Evolutionary conservation across 2,888 invertebrate species (phyloP), one percentile per base, ranked within the genome.

Genomic region (Eulithis testata): DNA sequence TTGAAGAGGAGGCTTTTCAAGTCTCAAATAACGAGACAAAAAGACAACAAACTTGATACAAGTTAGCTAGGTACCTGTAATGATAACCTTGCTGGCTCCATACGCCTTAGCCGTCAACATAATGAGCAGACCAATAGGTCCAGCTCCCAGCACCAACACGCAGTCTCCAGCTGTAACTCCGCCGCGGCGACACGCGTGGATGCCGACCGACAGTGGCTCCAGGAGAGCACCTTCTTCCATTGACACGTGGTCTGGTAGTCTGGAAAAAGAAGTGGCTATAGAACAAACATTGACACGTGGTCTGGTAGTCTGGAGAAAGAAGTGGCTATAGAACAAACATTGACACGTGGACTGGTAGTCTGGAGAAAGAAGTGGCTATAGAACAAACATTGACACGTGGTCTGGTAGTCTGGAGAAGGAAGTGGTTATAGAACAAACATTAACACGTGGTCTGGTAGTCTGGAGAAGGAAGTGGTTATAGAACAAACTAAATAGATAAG

Each of bases 211-310:
- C 11, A 99, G 89, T 0, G 99, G 99, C 86, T 99, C 99, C 73
- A 99, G 88, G 0, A 99, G 84, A 0, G 99, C 99, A 1, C 98
- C 99, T 86, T 99, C 99, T 82, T 99, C 99, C 91, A 98, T 95
- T 0, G 95, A 94, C 52, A 99, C 96, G 88, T 98, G 95, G 77
- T 97, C 96, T 0, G 99, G 99, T 37, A 99, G 89, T 84, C 98
- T 98, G 78, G 0, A 21, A 1, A 21, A 21, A 21, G 21, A 1
- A 21, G 1, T 21, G 21, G 21, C 21, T 21, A 21, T 21, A 21
- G 21, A 21, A 21, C 21, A 21, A 21, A 21, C 21, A 98, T 95
- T 0, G 95, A 94, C 52, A 99, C 96, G 88, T 98, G 95, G 77
- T 97, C 96, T 0, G 99, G 99, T 37, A 99, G 89, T 84, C 98